Conservation (phyloP, 2,113 vertebrate species). For the Lutjanus erythropterus region DNA sequence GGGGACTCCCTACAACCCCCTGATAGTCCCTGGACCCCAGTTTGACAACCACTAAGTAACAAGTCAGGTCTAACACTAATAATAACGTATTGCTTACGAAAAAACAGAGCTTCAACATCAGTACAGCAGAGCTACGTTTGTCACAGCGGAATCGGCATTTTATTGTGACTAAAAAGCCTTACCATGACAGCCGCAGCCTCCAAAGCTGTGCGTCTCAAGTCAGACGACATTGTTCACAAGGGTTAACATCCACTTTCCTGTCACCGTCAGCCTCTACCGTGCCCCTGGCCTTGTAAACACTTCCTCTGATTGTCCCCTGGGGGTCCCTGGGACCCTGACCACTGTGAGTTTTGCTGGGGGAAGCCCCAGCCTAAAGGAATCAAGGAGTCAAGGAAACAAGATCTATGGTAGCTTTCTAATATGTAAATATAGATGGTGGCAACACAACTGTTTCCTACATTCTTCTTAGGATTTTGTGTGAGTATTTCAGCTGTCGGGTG, state of each 20-base stretch:
- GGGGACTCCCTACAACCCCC: too few species aligned
- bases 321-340: slow-evolving; percentile 19
- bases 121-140: neutral
- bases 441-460: slow-evolving; percentile 5
- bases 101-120: neutral
- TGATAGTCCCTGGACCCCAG: too few species aligned
- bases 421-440: neutral
- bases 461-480: neutral
- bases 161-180: neutral
- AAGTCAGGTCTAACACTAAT: neutral
- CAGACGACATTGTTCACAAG: slow-evolving; percentile 26
- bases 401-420: neutral
- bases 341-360: neutral
- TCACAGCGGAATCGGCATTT: neutral
- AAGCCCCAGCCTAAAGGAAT: neutral
- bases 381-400: slow-evolving; percentile 35
- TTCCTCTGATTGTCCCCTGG: slow-evolving; percentile 67
- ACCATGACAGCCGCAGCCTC: slow-evolving; percentile 4
- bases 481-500: neutral
- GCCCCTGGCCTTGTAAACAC: slow-evolving; percentile 33
- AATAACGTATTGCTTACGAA: neutral
- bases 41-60: too few species aligned
- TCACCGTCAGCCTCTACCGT: slow-evolving; percentile 17
- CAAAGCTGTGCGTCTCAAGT: neutral
- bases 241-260: slow-evolving; percentile 60